Evolutionary conservation across 2,888 invertebrate genomes (phyloP).

Genomic region (Caenorhabditis zanzibari): DNA sequence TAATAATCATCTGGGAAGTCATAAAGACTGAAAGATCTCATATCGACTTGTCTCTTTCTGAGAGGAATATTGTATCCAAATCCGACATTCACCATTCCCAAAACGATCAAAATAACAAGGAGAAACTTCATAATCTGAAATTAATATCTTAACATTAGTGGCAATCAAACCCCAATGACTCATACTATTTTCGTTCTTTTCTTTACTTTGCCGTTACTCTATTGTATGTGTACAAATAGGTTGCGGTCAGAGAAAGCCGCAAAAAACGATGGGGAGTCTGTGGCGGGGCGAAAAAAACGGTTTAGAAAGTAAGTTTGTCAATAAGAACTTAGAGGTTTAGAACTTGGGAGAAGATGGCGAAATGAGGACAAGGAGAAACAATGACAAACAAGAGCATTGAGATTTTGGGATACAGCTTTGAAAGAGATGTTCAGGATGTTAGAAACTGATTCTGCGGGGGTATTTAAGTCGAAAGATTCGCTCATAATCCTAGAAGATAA

Average conservation of each 20-base stretch:
- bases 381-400: background rate
- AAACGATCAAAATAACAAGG: background rate
- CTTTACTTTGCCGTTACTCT: slow-evolving; percentile 53
- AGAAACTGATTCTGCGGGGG: background rate
- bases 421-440: slow-evolving; percentile 1
- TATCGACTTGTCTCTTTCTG: slow-evolving; percentile 45
- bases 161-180: slow-evolving; percentile 20
- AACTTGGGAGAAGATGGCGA: background rate
- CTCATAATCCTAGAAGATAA: background rate
- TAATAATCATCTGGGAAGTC: slow-evolving; percentile 44
- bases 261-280: slow-evolving; percentile 18
- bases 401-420: background rate
- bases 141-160: slow-evolving; percentile 29
- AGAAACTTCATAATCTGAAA: slow-evolving; percentile 19
- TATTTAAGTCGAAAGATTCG: slow-evolving; percentile 1
- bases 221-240: slow-evolving; percentile 49
- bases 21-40: slow-evolving; percentile 47
- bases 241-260: slow-evolving; percentile 53
- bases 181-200: slow-evolving; percentile 15
- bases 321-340: slow-evolving; percentile 33
- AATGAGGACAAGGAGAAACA: background rate
- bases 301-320: slow-evolving; percentile 42
- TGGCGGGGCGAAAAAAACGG: slow-evolving; percentile 22
- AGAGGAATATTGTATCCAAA: slow-evolving; percentile 34
- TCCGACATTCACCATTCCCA: background rate